phyloP scores from a whole-genome alignment of 1,140 invertebrate genomes.

The Panagrolaimus sp. region DNA sequence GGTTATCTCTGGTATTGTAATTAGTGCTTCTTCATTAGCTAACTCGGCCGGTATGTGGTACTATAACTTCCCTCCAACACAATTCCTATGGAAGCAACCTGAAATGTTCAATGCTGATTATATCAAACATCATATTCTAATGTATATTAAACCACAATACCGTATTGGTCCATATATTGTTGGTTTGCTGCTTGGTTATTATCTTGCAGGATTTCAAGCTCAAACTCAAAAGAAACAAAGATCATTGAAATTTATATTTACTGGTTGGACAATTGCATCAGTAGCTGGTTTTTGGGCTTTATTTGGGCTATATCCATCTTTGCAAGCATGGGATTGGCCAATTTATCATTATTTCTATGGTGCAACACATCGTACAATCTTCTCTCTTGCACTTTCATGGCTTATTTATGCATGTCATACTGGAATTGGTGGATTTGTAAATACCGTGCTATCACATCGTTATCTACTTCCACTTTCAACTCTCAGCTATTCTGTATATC shows the following conservation, averaged over 20 bases:
- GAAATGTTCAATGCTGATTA: slow-evolving; percentile 55
- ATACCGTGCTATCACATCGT: slow-evolving; percentile 33
- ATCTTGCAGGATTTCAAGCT: slow-evolving; percentile 50
- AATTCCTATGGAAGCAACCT: slow-evolving; percentile 57
- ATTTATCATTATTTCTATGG: slow-evolving; percentile 56
- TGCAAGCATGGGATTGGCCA: slow-evolving; percentile 46
- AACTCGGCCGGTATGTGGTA: slow-evolving; percentile 42
- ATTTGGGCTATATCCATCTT: slow-evolving; percentile 54
- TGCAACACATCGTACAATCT: slow-evolving; percentile 45
- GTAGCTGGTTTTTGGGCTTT: slow-evolving; percentile 43
- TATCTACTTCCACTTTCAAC: slow-evolving; percentile 48
- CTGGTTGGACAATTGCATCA: slow-evolving; percentile 38
- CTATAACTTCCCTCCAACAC: slow-evolving; percentile 57
- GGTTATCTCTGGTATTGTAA: slow-evolving; percentile 28
- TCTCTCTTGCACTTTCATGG: slow-evolving; percentile 50
- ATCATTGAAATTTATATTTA: slow-evolving; percentile 25
- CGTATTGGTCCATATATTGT: slow-evolving; percentile 60
- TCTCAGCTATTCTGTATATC: slow-evolving; percentile 52
- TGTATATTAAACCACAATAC: slow-evolving; percentile 62
- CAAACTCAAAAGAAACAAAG: slow-evolving; percentile 39
- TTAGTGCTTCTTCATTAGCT: slow-evolving; percentile 34
- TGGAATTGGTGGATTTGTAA: slow-evolving; percentile 51
- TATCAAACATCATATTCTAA: slow-evolving; percentile 54
- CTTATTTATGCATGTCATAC: slow-evolving; percentile 57
- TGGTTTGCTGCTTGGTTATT: slow-evolving; percentile 60